These are phyloP conservation scores for Etheostoma cragini DNA, from an alignment of 2,113 vertebrate genomes.

Conservation along the genomic window DNA sequence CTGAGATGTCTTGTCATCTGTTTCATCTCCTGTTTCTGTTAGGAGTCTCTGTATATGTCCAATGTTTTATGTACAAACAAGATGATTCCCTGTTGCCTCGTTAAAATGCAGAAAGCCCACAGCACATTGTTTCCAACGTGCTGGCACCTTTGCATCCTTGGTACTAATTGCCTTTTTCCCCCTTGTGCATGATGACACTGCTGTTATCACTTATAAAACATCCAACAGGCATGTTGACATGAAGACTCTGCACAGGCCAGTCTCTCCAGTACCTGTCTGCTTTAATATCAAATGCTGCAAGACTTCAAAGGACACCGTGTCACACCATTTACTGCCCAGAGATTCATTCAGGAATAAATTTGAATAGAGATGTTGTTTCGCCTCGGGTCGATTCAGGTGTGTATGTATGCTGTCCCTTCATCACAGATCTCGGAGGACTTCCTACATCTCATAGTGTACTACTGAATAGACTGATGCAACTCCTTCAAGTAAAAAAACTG, in stretches of 20 bases:
- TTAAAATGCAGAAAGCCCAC: conserved; percentile 61
- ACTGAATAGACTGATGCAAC: conserved; percentile 18
- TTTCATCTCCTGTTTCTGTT: neutral
- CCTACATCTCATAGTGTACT: neutral
- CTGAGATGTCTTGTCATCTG: neutral
- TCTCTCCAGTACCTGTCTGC: neutral
- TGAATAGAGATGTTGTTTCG: neutral
- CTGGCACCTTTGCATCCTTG: conserved; percentile 31
- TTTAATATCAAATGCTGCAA: conserved; percentile 11
- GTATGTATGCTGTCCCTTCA: neutral
- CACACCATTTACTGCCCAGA: neutral
- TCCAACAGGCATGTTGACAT: conserved; percentile 27
- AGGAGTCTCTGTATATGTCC: neutral
- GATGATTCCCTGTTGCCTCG: conserved; percentile 54
- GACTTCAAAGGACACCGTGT: conserved; percentile 19
- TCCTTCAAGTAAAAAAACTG: neutral
- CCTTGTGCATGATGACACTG: conserved; percentile 36
- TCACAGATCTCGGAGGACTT: conserved; percentile 19
- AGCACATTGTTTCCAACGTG: conserved; percentile 57
- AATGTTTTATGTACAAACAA: conserved; percentile 30
- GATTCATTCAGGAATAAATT: neutral
- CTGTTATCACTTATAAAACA: conserved; percentile 38
- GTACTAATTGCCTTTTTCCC: conserved; percentile 45
- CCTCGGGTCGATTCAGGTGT: neutral
- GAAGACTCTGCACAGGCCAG: neutral